phyloP scores from a whole-genome alignment of 2,888 invertebrate species.

The Mallateleia sp. region DNA sequence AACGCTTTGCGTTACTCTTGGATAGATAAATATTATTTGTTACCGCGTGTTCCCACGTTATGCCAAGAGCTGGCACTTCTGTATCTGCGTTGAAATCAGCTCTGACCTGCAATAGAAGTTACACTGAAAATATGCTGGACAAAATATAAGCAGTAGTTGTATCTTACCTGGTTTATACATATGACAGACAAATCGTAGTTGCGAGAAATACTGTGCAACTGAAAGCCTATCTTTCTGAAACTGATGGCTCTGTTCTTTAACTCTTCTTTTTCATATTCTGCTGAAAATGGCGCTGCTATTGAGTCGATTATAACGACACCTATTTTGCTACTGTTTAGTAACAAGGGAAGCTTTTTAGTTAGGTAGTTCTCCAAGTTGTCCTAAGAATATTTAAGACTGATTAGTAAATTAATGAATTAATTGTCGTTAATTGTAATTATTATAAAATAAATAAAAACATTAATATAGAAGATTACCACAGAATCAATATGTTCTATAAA shows the following conservation, averaged over 20 bases:
- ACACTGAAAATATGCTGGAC: too few species aligned
- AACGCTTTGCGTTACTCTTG: slow-evolving; percentile 82
- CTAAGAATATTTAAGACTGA: too few species aligned
- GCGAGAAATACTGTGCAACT: slow-evolving; percentile 91
- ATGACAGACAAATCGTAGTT: slow-evolving; percentile 91
- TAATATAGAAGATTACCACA: slow-evolving; percentile 80
- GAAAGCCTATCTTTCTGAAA: slow-evolving; percentile 91
- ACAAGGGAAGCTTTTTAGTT: slow-evolving; percentile 90
- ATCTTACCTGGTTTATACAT: slow-evolving; percentile 93
- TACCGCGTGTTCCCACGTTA: slow-evolving; percentile 86
- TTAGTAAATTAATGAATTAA: too few species aligned
- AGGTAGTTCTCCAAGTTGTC: slow-evolving; percentile 91
- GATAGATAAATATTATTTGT: slow-evolving; percentile 86
- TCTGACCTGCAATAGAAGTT: slow-evolving; percentile 41
- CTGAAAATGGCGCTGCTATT: slow-evolving; percentile 93
- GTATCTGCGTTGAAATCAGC: slow-evolving; percentile 67
- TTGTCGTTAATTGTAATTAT: too few species aligned
- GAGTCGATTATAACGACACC: slow-evolving; percentile 94
- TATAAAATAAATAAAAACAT: too few species aligned
- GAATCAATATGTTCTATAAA: slow-evolving; percentile 92
- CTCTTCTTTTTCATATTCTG: slow-evolving; percentile 90
- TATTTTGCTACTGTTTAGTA: slow-evolving; percentile 90
- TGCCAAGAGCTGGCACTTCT: slow-evolving; percentile 86
- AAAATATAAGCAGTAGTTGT: too few species aligned
- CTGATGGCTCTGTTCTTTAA: slow-evolving; percentile 91